Base-by-base conservation (phyloP, 2,888 invertebrate species). In the Tenthredo livida region DNA sequence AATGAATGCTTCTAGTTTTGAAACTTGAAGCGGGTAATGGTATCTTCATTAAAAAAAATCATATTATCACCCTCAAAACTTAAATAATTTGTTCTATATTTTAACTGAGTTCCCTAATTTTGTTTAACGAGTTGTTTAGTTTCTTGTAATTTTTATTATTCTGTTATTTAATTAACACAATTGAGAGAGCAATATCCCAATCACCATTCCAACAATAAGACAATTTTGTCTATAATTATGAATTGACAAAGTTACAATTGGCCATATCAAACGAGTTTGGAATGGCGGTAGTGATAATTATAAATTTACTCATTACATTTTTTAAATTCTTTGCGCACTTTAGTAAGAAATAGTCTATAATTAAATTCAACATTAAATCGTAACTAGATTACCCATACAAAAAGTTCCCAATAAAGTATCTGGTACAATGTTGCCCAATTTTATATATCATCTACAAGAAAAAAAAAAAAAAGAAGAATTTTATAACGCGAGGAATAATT, bases 111-210 rank as follows among this genome's bases (percentile, higher is more conserved):
- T 85, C 17, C 33, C 70, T 85, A 4, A 15, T 85, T 85, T 85
- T 67, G 2, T 85, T 47, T 70, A 67, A 50, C n/a, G 15, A 70
- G 72, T 85, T 78, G 67, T 82, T 80, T 70, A 73, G 75, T 85
- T 85, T 70, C 40, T 70, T 58, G 40, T 73, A 84, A 61, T 75
- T 21, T 84, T 58, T 73, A 40, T 54, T 25, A 58, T 84, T 84
- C 33, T 72, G 25, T 43, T 54, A 73, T 33, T 33, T 33, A 33
- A 33, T 43, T 21, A 40, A 33, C 58, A 85, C 84, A 84, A 80
- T 77, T 84, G 37, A 82, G 85, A 83, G 83, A 85, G 73, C 84
- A 50, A 25, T 77, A 78, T 67, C 65, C 58, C 84, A 15, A 77
- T 67, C 84, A 43, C 70, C 78, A 43, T 72, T 85, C 58, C 67